Base-by-base conservation (phyloP, 2,797 vertebrate species). In the Danio tinwini region DNA sequence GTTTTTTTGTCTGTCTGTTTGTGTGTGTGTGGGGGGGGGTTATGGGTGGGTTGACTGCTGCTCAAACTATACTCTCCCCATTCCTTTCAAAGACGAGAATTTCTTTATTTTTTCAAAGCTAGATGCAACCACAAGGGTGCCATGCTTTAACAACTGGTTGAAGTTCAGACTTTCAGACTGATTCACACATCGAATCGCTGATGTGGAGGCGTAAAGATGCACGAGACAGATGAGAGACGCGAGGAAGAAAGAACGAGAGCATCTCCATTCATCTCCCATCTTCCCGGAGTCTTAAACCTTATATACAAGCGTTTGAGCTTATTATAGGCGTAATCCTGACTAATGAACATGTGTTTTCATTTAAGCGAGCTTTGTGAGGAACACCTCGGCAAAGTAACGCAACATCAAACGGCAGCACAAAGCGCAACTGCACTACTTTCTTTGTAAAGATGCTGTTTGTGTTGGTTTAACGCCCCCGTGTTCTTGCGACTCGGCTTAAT, bases 71-170 rank as follows among this genome's bases (percentile, higher is more conserved):
- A 84, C 85, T 85, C 88, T 93, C 89, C 84, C 80, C 62, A 83
- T 87, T 91, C 83, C 79, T 87, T 85, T 87, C 85, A 83, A 88
- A 87, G 81, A 39, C 75, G 44, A 84, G 78, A 81, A 87, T 86
- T 88, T 84, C 50, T 86, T 85, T 74, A 87, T 87, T 29, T 88
- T 92, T 92, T 93, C 90, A 93, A 92, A 94, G 90, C 86, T 83
- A 65, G 78, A 85, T 85, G 87, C 85, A 88, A 85, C 86, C 81
- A 62, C 87, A 40, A 81, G 86, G 88, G 89, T 86, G 82, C 85
- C 74, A 85, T 86, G 90, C 93, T 92, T 92, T 76, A 89, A 89
- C 90, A 82, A 85, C 29, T 50, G 88, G 90, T 89, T 90, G 87
- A 87, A 90, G 90, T 92, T 93, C 89, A 91, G 89, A 92, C 59